phyloP scores from a whole-genome alignment of 2,888 invertebrate species.

The Melanostoma scalare region DNA sequence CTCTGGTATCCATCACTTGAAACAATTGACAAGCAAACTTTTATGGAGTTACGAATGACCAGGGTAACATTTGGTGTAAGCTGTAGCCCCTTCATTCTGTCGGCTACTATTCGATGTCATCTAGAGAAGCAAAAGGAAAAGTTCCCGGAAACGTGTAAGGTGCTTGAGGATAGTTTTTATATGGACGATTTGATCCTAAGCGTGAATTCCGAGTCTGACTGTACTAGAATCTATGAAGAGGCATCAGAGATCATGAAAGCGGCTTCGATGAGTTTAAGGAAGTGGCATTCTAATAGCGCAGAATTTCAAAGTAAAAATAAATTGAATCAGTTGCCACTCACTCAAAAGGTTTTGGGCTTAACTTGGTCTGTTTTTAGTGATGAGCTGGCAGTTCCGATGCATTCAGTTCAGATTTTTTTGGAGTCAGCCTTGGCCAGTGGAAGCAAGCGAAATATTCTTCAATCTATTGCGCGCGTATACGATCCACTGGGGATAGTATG shows the following conservation, averaged over 20 bases:
- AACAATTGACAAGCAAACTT: too few species aligned
- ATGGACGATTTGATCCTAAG: slow-evolving; percentile 23
- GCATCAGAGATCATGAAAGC: slow-evolving; percentile 12
- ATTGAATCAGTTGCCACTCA: background rate
- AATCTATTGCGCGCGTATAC: slow-evolving; percentile 14
- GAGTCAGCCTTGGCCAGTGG: background rate
- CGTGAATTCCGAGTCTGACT: slow-evolving; percentile 2
- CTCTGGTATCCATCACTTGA: slow-evolving; percentile 1
- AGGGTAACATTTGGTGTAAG: background rate
- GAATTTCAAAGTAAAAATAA: too few species aligned
- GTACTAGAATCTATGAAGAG: background rate
- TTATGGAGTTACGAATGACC: too few species aligned
- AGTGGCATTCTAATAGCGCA: too few species aligned
- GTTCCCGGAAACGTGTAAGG: slow-evolving; percentile 11
- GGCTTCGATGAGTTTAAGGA: background rate
- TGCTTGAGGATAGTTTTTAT: background rate
- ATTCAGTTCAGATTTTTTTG: background rate
- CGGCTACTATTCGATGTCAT: slow-evolving; percentile 3
- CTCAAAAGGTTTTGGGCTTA: slow-evolving; percentile 35
- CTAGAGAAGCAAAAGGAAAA: background rate
- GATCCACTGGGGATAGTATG: slow-evolving; percentile 25
- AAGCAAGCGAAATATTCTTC: slow-evolving; percentile 6
- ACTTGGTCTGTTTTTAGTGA: background rate
- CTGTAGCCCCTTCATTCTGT: slow-evolving; percentile 12
- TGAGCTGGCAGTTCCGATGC: slow-evolving; percentile 7